Evolutionary conservation across 2,888 invertebrate genomes (phyloP), one percentile per base, ranked within the genome.

Genomic region (Melipona beecheii): DNA sequence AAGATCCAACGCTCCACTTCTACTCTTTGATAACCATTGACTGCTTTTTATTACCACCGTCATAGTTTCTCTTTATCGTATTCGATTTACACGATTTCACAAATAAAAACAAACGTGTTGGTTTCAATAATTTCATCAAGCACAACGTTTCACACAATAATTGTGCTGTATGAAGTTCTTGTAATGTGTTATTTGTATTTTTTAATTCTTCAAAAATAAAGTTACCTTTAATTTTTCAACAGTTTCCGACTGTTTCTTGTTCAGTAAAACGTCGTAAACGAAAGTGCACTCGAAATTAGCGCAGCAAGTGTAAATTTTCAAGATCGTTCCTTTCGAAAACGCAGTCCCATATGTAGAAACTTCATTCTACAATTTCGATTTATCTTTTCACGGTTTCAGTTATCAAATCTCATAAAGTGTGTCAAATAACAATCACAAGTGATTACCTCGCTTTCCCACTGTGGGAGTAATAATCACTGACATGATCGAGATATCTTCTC

Each of bases 401-500:
- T 56, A 56, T 13, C 56, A 13, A 3, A 17, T 24, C 17, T 24
- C 9, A 21, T 0, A 36, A 65, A n/a, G 17, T 49, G 21, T 36
- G 19, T 4, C 17, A 19, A 11, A 19, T 17, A 64, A 74, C 27
- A 11, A 31, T 64, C 9, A 24, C 31, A 31, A 31, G 31, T 19
- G 27, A n/a, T 77, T 91, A 95, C 95, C 96, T 95, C 62, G 95
- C 95, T 91, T 95, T 93, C 49, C 95, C 95, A 11, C 94, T 95
- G 65, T 95, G 93, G 50, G 95, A 95, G 89, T 95, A 96, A 90
- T 95, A 95, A 89, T 95, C 95, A 87, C 94, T 95, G 68, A 96
- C 93, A 49, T 95, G 95, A 84, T 95, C 95, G 31, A 96, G 92
- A 88, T 95, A 96, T 78, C 92, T 92, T 78, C 94, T 91, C 27